Percentiles rank a stretch among this genome's conserved stretches.
phyloP scores from a whole-genome alignment of 2,797 vertebrate species.

The Emydoidea blandingii region DNA sequence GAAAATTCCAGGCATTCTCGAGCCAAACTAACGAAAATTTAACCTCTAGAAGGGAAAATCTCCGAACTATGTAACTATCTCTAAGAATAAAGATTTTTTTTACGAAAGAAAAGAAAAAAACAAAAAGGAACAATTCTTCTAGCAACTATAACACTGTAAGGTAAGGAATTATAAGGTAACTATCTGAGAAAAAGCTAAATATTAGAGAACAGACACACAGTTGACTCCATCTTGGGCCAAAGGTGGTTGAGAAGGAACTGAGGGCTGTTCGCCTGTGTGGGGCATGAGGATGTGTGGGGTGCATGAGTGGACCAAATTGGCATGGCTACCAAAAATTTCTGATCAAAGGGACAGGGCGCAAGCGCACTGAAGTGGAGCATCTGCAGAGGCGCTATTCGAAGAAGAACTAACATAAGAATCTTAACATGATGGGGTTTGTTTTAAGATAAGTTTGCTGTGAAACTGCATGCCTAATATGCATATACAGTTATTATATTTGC shows the following conservation, averaged over 20 bases:
- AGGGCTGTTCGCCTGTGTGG: not conserved
- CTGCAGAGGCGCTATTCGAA: not conserved
- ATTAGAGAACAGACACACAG: no score
- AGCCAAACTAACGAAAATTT: no score
- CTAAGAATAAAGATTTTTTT: no score
- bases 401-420: not conserved
- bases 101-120: no score
- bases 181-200: no score
- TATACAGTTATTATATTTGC: not conserved
- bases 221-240: no score
- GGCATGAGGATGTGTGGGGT: not conserved
- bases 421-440: not conserved
- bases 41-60: no score
- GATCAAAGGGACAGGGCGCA: not conserved
- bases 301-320: not conserved
- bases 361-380: not conserved
- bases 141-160: no score
- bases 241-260: not conserved
- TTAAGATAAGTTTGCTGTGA: not conserved
- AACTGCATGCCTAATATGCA: not conserved
- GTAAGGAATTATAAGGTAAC: no score
- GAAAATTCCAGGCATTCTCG: no score
- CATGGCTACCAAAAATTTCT: not conserved
- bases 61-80: no score
- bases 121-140: no score